Evolutionary conservation across 2,888 invertebrate species (phyloP), one percentile per base, ranked within the genome.

Genomic region (Volucella bombylans): DNA sequence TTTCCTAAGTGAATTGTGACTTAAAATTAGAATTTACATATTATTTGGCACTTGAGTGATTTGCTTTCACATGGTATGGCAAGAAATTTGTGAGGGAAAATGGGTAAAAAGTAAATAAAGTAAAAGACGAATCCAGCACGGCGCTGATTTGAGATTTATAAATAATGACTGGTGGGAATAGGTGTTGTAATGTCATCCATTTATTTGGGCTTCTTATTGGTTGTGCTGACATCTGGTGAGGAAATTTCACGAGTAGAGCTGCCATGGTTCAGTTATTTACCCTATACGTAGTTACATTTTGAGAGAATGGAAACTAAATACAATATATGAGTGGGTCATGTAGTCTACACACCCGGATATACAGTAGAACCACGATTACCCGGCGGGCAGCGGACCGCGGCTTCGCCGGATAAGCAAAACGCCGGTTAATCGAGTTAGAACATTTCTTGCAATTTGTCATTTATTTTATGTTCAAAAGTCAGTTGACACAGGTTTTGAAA

Each of bases 121-220:
- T 38, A 57, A 47, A 65, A 18, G 41, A 50, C 15, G 23, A 18
- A 64, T 12, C 64, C 10, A 31, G 8, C 59, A 67, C 67, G 14
- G 72, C 68, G 72, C 55, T 85, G 77, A 77, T 68, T 72, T 41
- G 64, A 45, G 52, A 54, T 50, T 81, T 81, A 64, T 77, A 54
- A 54, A 57, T 38, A 31, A 69, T 57, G 82, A 71, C 62, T 78
- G 78, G 62, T 49, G 45, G 69, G 23, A 47, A 67, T 52, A 41
- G 72, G 74, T 85, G 64, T 69, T 79, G 71, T 43, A 71, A 15
- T 80, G 83, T 83, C 71, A 65, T 55, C 15, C 8, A 4, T 3
- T 54, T 1, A 43, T 18, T 41, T 31, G 4, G 1, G 39, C 80
- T 67, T 0, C 11, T 15, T 61, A n/a, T 6, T 49, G 61, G 4